phyloP scores from a whole-genome alignment of 1,140 invertebrate species.

The Sipha flava region DNA sequence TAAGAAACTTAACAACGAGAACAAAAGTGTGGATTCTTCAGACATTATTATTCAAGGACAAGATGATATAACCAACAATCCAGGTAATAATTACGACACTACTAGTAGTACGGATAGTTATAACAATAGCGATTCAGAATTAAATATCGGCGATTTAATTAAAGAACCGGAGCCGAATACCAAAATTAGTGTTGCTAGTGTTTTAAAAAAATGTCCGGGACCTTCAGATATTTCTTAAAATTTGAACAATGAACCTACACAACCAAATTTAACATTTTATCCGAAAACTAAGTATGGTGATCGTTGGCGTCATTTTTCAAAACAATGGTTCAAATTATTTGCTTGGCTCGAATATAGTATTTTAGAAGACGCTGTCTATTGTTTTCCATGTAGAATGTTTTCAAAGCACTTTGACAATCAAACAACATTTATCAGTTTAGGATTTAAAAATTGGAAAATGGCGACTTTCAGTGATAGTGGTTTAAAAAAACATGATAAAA shows the following conservation, averaged over 20 bases:
- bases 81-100: not conserved
- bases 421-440: no score
- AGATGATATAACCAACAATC: not conserved
- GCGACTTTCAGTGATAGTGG: no score
- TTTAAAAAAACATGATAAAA: no score
- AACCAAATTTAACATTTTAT: no score
- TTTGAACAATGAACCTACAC: not conserved
- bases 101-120: constrained; percentile 1
- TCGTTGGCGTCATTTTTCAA: no score
- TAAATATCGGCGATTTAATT: not conserved
- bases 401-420: no score
- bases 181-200: not conserved
- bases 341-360: no score
- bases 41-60: not conserved
- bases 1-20: not conserved
- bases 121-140: not conserved
- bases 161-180: not conserved
- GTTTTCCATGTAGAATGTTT: no score
- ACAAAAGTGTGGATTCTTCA: not conserved
- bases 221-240: not conserved
- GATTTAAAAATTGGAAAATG: no score
- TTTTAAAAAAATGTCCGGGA: not conserved
- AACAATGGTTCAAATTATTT: no score
- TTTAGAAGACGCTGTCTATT: no score
- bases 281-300: no score